A percentile compares a stretch with the other conserved stretches of the same genome.
These are phyloP conservation scores for Polydrusus pterygomalis DNA, from an alignment of 2,888 invertebrate species.

Conservation along the genomic window DNA sequence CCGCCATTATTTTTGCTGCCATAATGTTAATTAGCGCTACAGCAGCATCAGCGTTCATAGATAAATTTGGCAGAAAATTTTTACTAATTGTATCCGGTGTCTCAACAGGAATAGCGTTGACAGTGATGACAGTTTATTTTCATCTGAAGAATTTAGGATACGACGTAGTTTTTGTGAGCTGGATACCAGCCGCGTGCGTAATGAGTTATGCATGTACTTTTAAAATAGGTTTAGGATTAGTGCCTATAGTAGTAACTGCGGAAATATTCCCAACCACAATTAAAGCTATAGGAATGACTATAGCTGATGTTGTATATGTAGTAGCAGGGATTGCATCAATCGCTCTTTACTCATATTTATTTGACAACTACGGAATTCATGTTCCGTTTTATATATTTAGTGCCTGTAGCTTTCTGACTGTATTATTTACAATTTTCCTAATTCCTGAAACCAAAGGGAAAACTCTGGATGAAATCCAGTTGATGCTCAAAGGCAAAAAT, in stretches of 20 bases:
- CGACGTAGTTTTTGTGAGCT: constrained; percentile 64
- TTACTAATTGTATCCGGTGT: constrained; percentile 66
- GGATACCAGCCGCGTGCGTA: constrained; percentile 63
- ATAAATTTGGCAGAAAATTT: constrained; percentile 68
- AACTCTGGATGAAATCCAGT: constrained; percentile 65
- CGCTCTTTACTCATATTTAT: constrained; percentile 65
- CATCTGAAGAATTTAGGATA: constrained; percentile 64
- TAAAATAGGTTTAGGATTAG: constrained; percentile 69
- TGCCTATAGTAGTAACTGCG: constrained; percentile 69
- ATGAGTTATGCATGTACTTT: constrained; percentile 68
- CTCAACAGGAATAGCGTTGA: constrained; percentile 65
- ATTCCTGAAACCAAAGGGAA: constrained; percentile 66
- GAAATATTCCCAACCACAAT: constrained; percentile 70
- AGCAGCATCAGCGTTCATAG: constrained; percentile 67
- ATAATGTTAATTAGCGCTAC: constrained; percentile 68
- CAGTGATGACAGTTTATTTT: constrained; percentile 68
- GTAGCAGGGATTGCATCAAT: constrained; percentile 68
- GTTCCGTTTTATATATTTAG: constrained; percentile 70
- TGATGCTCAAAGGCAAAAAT: constrained; percentile 59
- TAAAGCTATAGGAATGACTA: constrained; percentile 71
- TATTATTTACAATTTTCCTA: constrained; percentile 63
- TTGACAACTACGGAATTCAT: constrained; percentile 64
- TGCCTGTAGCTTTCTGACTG: constrained; percentile 66
- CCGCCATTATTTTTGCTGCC: constrained; percentile 69
- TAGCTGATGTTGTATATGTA: constrained; percentile 69